Evolutionary conservation across 2,888 invertebrate species (phyloP).

Genomic region (Cryptus viduatorius): DNA sequence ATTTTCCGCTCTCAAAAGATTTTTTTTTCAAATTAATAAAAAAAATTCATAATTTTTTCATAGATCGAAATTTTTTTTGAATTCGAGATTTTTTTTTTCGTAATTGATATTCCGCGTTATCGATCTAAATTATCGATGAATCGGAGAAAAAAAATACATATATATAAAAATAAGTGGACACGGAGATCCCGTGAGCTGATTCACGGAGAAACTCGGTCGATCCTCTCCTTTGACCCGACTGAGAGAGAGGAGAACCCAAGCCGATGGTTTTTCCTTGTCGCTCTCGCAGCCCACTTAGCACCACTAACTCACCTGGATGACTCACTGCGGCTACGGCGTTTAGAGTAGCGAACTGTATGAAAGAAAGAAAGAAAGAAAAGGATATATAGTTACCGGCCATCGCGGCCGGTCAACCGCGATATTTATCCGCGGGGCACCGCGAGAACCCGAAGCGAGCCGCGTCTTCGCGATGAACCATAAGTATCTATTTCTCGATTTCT

Average conservation of each 20-base stretch:
- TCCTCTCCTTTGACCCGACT: constrained; percentile 67
- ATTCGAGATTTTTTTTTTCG: too few species aligned
- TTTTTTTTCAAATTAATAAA: too few species aligned
- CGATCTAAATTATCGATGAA: too few species aligned
- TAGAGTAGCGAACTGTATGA: constrained; percentile 1
- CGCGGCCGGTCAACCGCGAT: constrained; percentile 44
- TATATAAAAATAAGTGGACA: background rate
- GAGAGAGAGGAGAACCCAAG: constrained; percentile 32
- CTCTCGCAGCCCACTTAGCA: background rate
- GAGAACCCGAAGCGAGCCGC: constrained; percentile 23
- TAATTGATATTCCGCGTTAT: too few species aligned
- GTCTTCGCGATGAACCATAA: constrained; percentile 13
- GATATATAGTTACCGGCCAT: constrained; percentile 35
- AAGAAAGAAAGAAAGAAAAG: background rate
- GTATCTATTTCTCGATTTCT: background rate
- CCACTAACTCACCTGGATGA: constrained; percentile 59
- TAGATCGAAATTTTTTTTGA: too few species aligned
- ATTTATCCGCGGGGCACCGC: constrained; percentile 27
- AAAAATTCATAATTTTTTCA: too few species aligned
- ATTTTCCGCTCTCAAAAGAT: too few species aligned
- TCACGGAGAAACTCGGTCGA: constrained; percentile 69
- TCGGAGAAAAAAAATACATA: too few species aligned
- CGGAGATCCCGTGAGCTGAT: constrained; percentile 54
- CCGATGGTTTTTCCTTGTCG: constrained; percentile 29
- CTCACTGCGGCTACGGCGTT: constrained; percentile 57